Base-by-base conservation (phyloP, 2,888 invertebrate genomes). In the Apamea epomidion region DNA sequence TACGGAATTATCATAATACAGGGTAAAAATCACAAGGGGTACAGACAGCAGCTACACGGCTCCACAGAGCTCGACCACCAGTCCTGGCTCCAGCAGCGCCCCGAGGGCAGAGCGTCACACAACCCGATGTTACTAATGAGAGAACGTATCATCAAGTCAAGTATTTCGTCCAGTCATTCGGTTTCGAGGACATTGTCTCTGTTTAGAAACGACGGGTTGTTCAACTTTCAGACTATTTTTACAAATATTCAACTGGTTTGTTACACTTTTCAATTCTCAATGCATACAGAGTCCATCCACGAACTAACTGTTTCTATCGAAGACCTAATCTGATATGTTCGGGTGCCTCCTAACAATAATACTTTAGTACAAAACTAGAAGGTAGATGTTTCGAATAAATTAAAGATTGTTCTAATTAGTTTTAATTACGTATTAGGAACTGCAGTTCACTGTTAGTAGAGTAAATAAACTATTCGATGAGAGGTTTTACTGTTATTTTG, bases 351-450 rank as follows among this genome's bases (percentile, higher is more conserved):
- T 92, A 91, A 93, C 91, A 91, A 93, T 89, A 76, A 80, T 70
- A 82, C 60, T 75, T 76, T 80, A 78, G 84, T 88, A 89, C 70
- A 89, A 91, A 86, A 88, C 87, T 88, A 85, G 79, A 94, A 93
- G 92, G 92, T 93, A 91, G 91, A 54, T 89, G 90, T 90, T 91
- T 92, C 90, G 92, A 95, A 94, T 93, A 92, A 95, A 94, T 93
- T 92, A 93, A 90, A 90, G 89, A 90, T 91, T 94, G 91, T 92
- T 91, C 91, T 93, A 93, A 91, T 90, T 93, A 94, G 93, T 93
- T 94, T 94, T 93, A 91, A 93, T 94, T 94, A 93, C 91, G 89
- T 94, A 94, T 94, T 97, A 97, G 97, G 97, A 97, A 97, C 97
- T 97, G 96, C 92, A 91, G 92, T 94, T 95, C 92, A 94, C 92